A percentile compares a stretch with the other conserved stretches of the same genome.
phyloP scores from a whole-genome alignment of 2,888 invertebrate species.

The Cephus sareptanus region DNA sequence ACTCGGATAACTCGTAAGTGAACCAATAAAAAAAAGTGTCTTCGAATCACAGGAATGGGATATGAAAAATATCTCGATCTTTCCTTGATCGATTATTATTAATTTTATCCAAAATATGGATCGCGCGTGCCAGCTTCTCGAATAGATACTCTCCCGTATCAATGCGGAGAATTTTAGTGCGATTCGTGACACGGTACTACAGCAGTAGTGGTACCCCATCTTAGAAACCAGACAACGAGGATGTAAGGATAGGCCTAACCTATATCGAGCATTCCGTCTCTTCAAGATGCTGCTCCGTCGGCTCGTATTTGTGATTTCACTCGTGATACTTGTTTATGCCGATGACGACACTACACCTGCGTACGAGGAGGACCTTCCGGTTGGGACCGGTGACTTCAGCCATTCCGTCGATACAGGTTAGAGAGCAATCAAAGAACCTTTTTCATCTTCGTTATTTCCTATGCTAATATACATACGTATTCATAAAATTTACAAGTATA shows the following conservation, averaged over 20 bases:
- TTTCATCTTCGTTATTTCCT: neutral
- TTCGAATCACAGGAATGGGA: neutral
- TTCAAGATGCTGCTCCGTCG: slow-evolving; percentile 40
- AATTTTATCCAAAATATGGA: neutral
- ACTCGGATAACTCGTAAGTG: neutral
- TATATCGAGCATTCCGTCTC: slow-evolving; percentile 6
- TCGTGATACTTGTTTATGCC: slow-evolving; percentile 39
- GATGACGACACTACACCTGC: slow-evolving; percentile 42
- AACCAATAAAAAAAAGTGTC: neutral
- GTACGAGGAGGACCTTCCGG: slow-evolving; percentile 36
- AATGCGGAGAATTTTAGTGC: neutral
- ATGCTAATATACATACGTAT: neutral
- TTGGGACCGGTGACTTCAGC: slow-evolving; percentile 29
- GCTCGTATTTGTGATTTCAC: slow-evolving; percentile 40
- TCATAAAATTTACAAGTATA: neutral
- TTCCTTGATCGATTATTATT: neutral
- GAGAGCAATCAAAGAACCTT: neutral
- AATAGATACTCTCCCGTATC: neutral
- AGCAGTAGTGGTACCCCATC: neutral
- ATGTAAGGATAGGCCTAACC: slow-evolving; percentile 1
- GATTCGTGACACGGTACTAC: neutral
- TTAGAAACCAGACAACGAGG: neutral
- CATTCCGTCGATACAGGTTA: slow-evolving; percentile 47
- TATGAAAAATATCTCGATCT: neutral
- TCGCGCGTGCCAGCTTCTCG: neutral